phyloP scores from a whole-genome alignment of 2,113 vertebrate genomes.

The Sturnus vulgaris region DNA sequence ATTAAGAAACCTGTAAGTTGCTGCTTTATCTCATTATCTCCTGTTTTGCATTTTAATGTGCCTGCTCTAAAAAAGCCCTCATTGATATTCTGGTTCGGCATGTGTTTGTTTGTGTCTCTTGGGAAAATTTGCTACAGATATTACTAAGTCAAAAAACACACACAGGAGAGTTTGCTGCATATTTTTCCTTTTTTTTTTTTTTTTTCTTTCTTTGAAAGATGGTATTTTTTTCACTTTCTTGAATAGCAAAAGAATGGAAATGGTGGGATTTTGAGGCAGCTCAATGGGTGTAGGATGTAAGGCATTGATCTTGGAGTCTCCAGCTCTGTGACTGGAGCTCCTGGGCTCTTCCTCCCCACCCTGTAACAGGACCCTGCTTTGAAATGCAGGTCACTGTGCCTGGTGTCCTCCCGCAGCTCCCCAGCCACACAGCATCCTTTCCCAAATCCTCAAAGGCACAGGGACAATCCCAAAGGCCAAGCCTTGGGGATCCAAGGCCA shows the following conservation, averaged over 20 bases:
- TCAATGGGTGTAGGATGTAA: background rate
- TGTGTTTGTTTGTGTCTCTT: conserved; percentile 78
- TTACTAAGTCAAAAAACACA: conserved; percentile 71
- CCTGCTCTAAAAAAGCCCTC: conserved; percentile 75
- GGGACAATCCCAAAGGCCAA: background rate
- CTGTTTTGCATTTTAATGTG: conserved; percentile 82
- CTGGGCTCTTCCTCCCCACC: background rate
- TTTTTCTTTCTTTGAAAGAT: conserved; percentile 19
- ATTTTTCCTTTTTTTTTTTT: background rate
- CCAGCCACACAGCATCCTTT: accelerated
- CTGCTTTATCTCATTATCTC: conserved; percentile 80
- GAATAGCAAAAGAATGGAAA: background rate
- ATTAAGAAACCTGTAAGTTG: conserved; percentile 72
- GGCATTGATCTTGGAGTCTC: background rate
- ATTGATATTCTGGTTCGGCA: conserved; percentile 75
- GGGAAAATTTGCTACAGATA: conserved; percentile 74
- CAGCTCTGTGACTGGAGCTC: background rate
- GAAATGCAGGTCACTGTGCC: background rate
- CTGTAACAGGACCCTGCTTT: background rate
- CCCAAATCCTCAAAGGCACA: background rate
- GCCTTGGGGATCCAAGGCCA: background rate
- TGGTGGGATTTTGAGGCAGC: background rate
- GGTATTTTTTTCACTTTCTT: conserved; percentile 10
- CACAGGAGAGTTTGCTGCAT: conserved; percentile 52
- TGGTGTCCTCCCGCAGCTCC: background rate